Base-by-base conservation (phyloP, 2,888 invertebrate genomes). In the Ectemnius continuus region DNA sequence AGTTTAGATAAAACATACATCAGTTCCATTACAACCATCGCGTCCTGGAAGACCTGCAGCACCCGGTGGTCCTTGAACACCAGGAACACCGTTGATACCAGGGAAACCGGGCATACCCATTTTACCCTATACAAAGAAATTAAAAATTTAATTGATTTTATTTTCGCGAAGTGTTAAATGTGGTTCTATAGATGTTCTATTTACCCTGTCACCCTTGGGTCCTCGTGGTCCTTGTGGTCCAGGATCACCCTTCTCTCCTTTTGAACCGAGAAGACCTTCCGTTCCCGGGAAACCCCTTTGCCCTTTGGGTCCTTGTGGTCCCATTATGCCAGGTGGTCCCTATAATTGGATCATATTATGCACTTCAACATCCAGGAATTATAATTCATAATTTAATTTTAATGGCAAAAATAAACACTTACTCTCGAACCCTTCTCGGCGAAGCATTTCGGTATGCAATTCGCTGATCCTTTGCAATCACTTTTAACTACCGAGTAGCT, bases 21-120 rank as follows among this genome's bases (percentile, higher is more conserved):
- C 97, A 67, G 97, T 97, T 87, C 99, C 99, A 88, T 99, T 98
- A 89, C 99, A 99, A 11, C 99, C 99, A 89, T 99, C 98, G 85
- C 95, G 92, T 65, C 99, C 99, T 56, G 96, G 95, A 58, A 94
- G 92, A 83, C 98, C 98, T n/a, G 96, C 92, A 0, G 92, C 87
- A 63, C 98, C 93, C 4, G 92, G 89, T 0, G 93, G 93, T 46
- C 96, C 96, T 88, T 93, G 94, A 73, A 93, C 88, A 73, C 96
- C 96, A 20, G 94, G 95, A 75, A 95, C 92, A 61, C 96, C 96
- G 84, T 94, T 93, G 74, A 94, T 93, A 76, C 97, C 97, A 4
- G 96, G 94, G 89, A 95, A 96, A 71, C 98, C 98, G 76, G 97
- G 97, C 80, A 95, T 93, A 78, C 99, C 99, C 84, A 94, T 94